These are phyloP conservation scores for Eira barbara DNA, from an alignment of 2,113 vertebrate genomes.

Conservation along the genomic window DNA sequence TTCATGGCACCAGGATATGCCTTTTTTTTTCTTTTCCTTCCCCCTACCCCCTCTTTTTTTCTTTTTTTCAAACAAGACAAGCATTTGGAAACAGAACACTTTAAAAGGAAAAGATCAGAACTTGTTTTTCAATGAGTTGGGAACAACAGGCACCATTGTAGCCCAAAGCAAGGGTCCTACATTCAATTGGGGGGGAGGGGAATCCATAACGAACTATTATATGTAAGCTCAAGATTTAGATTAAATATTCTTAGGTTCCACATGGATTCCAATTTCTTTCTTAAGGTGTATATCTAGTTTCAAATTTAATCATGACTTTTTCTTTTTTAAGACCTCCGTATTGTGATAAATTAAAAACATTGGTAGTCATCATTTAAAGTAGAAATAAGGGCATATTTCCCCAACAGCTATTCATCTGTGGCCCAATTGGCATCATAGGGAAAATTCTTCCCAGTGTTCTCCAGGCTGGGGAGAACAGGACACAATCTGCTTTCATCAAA, in stretches of 20 bases:
- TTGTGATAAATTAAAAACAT: not conserved
- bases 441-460: not conserved
- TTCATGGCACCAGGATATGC: conserved; percentile 35
- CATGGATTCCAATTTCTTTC: conserved; percentile 41
- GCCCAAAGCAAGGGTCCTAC: conserved; percentile 47
- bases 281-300: conserved; percentile 38
- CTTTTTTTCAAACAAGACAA: conserved; percentile 15
- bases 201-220: not conserved
- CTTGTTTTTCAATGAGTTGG: conserved; percentile 63
- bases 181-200: not conserved
- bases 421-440: not conserved
- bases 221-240: not conserved
- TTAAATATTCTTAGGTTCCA: conserved; percentile 41
- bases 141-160: conserved; percentile 66
- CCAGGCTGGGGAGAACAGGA: not conserved
- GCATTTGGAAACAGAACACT: conserved; percentile 71
- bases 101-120: conserved; percentile 70
- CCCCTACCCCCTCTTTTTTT: not conserved
- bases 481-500: not conserved
- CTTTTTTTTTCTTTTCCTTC: not conserved
- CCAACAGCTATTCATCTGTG: not conserved
- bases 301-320: conserved; percentile 44
- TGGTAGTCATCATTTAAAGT: not conserved
- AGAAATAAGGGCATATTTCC: not conserved
- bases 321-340: not conserved